Conservation (phyloP, 1,140 invertebrate species). For the Hypsibius dujardini region DNA sequence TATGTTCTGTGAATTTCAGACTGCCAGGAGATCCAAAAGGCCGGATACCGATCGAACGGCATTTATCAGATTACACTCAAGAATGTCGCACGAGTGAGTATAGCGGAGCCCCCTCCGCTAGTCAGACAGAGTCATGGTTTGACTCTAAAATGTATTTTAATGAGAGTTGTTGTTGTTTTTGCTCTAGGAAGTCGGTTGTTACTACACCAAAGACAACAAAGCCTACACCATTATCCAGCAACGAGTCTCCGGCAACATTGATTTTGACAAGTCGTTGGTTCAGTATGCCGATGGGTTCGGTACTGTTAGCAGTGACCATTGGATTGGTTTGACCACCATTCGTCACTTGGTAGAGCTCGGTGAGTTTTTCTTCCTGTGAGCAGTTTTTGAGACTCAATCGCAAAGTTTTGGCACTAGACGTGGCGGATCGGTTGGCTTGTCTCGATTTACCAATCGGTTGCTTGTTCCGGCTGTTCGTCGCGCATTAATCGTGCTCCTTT, state of each 20-base stretch:
- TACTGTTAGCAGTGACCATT: conserved; percentile 24
- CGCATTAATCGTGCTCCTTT: no score
- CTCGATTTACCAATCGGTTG: no score
- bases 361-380: conserved; percentile 2
- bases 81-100: no score
- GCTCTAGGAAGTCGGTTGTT: not conserved
- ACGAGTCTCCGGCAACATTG: conserved; percentile 21
- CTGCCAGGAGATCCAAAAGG: conserved; percentile 4
- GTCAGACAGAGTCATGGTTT: no score
- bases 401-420: no score
- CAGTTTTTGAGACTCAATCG: no score
- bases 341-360: conserved; percentile 25
- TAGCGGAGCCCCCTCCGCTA: no score
- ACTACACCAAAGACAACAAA: not conserved
- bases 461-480: no score
- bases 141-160: not conserved
- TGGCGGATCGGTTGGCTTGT: no score
- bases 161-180: not conserved
- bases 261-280: conserved; percentile 24
- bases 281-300: conserved; percentile 28
- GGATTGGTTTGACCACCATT: conserved; percentile 27
- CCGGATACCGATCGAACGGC: not conserved
- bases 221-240: conserved; percentile 25
- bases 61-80: not conserved
- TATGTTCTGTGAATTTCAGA: not conserved